Percentiles rank a stretch among this genome's conserved stretches.
These are phyloP conservation scores for Drosophila villosipedis DNA, from an alignment of 2,888 invertebrate species.

Conservation along the genomic window DNA sequence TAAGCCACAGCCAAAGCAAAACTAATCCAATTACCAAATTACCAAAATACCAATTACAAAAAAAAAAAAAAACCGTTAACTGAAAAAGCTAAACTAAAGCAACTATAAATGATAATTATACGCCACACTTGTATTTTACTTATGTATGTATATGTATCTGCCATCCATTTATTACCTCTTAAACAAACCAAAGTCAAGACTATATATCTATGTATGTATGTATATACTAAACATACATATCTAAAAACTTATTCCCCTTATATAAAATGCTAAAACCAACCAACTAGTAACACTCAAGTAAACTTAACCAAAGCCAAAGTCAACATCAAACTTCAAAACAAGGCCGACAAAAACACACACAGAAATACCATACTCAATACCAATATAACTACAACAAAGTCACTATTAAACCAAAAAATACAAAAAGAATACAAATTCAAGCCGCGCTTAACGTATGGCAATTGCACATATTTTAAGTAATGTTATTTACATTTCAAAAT, in stretches of 20 bases:
- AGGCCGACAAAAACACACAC: constrained; percentile 12
- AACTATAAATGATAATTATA: constrained; percentile 60
- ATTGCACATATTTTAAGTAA: constrained; percentile 30
- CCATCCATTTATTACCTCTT: constrained; percentile 26
- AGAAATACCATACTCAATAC: background rate
- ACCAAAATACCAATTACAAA: constrained; percentile 14
- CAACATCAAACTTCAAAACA: background rate
- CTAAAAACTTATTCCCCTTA: constrained; percentile 29
- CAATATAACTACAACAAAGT: constrained; percentile 11
- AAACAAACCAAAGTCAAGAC: constrained; percentile 24
- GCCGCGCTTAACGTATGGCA: background rate
- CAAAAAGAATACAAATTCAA: background rate
- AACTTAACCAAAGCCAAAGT: constrained; percentile 29
- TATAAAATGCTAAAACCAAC: constrained; percentile 34
- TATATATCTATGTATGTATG: constrained; percentile 25
- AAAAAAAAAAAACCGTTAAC: constrained; percentile 42
- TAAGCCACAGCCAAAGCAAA: constrained; percentile 50
- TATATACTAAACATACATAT: constrained; percentile 9
- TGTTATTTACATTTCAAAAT: constrained; percentile 11
- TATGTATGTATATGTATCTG: constrained; percentile 62
- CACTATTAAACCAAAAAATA: constrained; percentile 2
- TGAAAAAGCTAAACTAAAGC: constrained; percentile 63
- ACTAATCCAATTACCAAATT: constrained; percentile 36
- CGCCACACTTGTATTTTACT: constrained; percentile 60
- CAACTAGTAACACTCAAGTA: constrained; percentile 40